Base-by-base conservation (phyloP, 2,888 invertebrate genomes). In the Drosophila anomelani region DNA sequence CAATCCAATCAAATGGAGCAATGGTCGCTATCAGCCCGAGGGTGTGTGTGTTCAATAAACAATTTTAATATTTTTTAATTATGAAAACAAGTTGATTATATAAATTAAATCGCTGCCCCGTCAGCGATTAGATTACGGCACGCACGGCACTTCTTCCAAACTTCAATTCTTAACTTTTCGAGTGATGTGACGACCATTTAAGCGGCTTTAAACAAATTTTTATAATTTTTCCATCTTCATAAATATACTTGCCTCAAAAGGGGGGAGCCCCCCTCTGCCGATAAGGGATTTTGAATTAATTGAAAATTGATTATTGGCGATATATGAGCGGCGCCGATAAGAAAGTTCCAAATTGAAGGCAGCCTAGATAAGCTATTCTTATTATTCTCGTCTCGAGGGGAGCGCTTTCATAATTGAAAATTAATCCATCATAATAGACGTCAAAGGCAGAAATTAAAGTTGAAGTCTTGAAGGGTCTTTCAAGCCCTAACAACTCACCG, bases 391-490 rank as follows among this genome's bases (percentile, higher is more conserved):
- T 34, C 58, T 36, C 36, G 57, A 17, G 61, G 34, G 43, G 43
- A 23, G 20, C 47, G 47, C 69, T 67, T 68, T 68, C 55, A 68
- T 91, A 92, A 92, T 91, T 91, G 90, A 88, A 90, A 90, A 88
- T 87, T 91, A 92, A 91, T 91, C 91, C 90, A 90, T 91, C 91
- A 91, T 88, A 90, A 92, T 92, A 91, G 90, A 87, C 83, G 88
- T 90, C 90, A 84, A 90, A 81, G 32, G 39, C 41, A 23, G 69
- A 49, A 68, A 68, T 68, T 68, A 68, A 68, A 68, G 17, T 67
- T 49, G 20, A 49, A 38, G 41, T 63, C n/a, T 63, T 51, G 32
- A 56, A 56, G 32, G 51, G 38, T 26, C 51, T 38, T 51, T n/a
- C 20, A 36, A 23, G 36, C 64, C 64, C 47, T 34, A 29, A 36